Base-by-base conservation (phyloP, 1,140 invertebrate species). In the Drosophila pseudoobscura region DNA sequence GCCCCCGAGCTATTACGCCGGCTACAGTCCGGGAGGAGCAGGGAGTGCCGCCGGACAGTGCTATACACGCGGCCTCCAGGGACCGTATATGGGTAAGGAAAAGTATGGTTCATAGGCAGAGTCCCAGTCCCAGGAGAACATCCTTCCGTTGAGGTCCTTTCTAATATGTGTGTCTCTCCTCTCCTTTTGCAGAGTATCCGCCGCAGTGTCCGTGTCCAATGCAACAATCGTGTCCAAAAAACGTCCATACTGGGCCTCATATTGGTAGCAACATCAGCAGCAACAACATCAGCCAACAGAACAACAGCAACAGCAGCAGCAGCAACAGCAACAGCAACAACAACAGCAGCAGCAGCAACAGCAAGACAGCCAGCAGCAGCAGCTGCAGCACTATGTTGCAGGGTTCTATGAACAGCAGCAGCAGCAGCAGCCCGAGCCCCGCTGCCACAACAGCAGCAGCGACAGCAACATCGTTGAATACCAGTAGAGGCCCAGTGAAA, bases 231-330 rank as follows among this genome's bases (percentile, higher is more conserved):
- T 97, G 96, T 97, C 96, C 96, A 97, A 97, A 97, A 97, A 97
- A 97, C 96, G 96, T 96, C 95, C 95, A 95, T 97, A 96, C 96
- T 97, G 96, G 96, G 94, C 96, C 96, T 96, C 96, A 96, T 97
- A 97, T 96, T 97, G 96, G 96, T 96, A 95, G 91, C 90, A 91
- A 89, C 89, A 91, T 75, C 78, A 84, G 52, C 83, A 89, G 52
- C 83, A 89, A 45, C 87, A 90, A 31, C 82, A 88, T 17, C 83
- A 94, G 92, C 93, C 94, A 93, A 93, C 91, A 50, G 79, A 89
- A 39, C 89, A 80, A 44, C 78, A 77, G 35, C 72, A 83, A 92
- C 94, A 76, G 29, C 74, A 80, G 31, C 26, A 76, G 17, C 49
- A 45, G 29, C 61, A 85, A 24, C 29, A 85, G 26, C 31, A 11